These are phyloP conservation scores for Caenorhabditis sp. DNA, from an alignment of 2,888 invertebrate genomes.

Conservation along the genomic window DNA sequence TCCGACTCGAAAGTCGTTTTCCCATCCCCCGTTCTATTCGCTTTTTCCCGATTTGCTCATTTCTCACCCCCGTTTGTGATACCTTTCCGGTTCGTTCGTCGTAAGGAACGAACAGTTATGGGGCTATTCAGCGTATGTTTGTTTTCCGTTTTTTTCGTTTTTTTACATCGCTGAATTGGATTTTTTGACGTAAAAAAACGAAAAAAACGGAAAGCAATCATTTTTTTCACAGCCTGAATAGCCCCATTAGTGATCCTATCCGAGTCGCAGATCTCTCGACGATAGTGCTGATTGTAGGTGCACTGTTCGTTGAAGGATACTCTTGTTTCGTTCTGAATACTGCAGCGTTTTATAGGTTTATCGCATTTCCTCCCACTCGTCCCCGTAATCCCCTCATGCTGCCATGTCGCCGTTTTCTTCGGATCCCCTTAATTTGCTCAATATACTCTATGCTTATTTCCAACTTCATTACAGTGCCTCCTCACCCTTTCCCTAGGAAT, in stretches of 20 bases:
- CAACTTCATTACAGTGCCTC: too few species aligned
- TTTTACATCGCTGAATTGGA: too few species aligned
- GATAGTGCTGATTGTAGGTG: conserved; percentile 23
- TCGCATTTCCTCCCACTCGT: conserved; percentile 13
- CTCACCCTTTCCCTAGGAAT: conserved; percentile 23
- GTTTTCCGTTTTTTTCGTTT: too few species aligned
- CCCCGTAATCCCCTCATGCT: too few species aligned
- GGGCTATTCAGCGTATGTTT: too few species aligned
- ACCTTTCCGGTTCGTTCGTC: conserved; percentile 33
- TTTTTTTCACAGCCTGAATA: too few species aligned
- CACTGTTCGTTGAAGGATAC: neutral
- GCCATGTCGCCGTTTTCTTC: neutral
- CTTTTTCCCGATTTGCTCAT: conserved; percentile 1
- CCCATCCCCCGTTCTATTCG: neutral
- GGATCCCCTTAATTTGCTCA: conserved; percentile 8
- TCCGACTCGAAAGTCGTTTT: conserved; percentile 22
- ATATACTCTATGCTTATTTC: neutral
- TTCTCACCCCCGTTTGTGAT: conserved; percentile 8
- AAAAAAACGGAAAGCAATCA: too few species aligned
- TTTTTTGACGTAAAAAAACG: too few species aligned
- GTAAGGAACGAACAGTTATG: conserved; percentile 18
- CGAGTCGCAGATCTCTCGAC: conserved; percentile 33
- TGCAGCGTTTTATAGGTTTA: conserved; percentile 32
- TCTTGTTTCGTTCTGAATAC: too few species aligned
- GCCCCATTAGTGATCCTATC: conserved; percentile 2